Evolutionary conservation across 2,113 vertebrate genomes (phyloP).

Genomic region (Rhea americana): DNA sequence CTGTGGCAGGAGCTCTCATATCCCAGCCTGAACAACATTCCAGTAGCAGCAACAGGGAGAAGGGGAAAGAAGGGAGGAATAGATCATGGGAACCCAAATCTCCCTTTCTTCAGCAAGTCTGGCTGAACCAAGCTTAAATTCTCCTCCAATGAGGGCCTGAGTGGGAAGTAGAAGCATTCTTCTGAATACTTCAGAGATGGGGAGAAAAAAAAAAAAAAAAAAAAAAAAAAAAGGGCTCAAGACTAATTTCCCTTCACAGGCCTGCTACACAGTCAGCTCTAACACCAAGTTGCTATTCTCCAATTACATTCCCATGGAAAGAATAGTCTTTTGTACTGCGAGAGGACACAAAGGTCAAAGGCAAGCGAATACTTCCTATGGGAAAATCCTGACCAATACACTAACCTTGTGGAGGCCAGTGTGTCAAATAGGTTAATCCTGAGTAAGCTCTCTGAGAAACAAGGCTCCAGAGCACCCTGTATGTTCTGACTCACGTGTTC

Average conservation of each 20-base stretch:
- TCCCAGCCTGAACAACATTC: neutral
- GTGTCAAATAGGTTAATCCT: neutral
- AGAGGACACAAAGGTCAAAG: neutral
- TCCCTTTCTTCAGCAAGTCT: neutral
- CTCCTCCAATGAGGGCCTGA: neutral
- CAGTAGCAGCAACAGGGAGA: neutral
- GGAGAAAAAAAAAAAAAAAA: too few relatives aligned
- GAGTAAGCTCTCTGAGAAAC: neutral
- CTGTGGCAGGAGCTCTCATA: neutral
- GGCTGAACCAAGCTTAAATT: neutral
- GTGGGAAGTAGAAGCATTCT: neutral
- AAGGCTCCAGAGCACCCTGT: neutral
- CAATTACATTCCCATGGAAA: conserved; percentile 34
- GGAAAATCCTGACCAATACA: neutral
- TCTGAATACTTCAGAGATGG: neutral
- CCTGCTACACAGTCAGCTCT: neutral
- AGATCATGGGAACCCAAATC: fast-evolving
- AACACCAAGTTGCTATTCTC: conserved; percentile 15
- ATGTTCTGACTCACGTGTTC: neutral
- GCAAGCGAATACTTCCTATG: conserved; percentile 22
- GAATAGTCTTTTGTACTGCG: conserved; percentile 39
- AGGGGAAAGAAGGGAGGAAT: neutral
- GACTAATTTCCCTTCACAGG: neutral
- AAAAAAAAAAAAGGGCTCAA: neutral
- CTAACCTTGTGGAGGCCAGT: neutral